A percentile compares a stretch with the other conserved stretches of the same genome.
Evolutionary conservation across 2,888 invertebrate genomes (phyloP).

Genomic region (Noctua comes): DNA sequence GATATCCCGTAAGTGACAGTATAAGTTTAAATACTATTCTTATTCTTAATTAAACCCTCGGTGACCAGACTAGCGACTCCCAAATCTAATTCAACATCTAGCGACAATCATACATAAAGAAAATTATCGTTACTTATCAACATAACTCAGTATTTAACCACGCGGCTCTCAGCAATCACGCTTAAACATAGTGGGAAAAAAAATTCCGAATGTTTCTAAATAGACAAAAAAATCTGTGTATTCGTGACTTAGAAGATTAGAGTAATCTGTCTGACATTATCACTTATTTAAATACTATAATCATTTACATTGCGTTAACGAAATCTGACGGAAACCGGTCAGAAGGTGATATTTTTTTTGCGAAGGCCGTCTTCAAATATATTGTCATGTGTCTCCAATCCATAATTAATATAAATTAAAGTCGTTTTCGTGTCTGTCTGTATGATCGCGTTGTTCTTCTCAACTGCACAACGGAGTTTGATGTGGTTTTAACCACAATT

Average conservation of each 20-base stretch:
- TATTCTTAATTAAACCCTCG: neutral
- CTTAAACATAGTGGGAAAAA: conserved; percentile 27
- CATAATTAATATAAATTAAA: neutral
- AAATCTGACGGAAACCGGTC: conserved; percentile 43
- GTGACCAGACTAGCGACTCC: neutral
- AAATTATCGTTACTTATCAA: conserved; percentile 39
- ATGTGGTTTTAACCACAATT: neutral
- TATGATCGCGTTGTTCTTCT: neutral
- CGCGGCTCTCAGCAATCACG: conserved; percentile 15
- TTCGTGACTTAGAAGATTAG: conserved; percentile 49
- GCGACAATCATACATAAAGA: neutral
- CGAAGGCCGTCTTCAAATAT: conserved; percentile 7
- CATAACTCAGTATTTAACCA: conserved; percentile 5
- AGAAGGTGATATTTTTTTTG: conserved; percentile 1
- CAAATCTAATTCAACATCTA: neutral
- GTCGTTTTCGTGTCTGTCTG: neutral
- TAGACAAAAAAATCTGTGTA: conserved; percentile 13
- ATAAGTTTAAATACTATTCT: no score
- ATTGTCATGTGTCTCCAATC: neutral
- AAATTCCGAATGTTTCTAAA: conserved; percentile 1
- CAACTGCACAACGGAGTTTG: neutral
- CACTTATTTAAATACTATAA: conserved; percentile 44
- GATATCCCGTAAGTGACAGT: no score
- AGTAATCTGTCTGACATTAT: conserved; percentile 45
- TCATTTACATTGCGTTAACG: neutral